A percentile compares a stretch with the other conserved stretches of the same genome.
These are phyloP conservation scores for Euplexia lucipara DNA, from an alignment of 2,888 invertebrate genomes.

Conservation along the genomic window DNA sequence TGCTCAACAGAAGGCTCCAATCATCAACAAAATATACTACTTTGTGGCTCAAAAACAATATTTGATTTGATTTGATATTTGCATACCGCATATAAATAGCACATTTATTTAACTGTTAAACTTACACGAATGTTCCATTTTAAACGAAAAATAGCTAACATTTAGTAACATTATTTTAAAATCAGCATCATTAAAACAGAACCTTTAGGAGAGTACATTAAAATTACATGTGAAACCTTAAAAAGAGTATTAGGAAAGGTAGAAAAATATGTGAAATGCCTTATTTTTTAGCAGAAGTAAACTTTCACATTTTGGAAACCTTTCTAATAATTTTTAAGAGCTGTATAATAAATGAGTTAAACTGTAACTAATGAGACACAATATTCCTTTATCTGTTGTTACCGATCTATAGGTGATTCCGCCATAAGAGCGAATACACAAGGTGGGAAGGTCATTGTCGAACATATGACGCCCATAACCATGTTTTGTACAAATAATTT, in stretches of 20 bases:
- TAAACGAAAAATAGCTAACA: background rate
- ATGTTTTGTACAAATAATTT: too few relatives aligned
- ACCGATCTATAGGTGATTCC: too few relatives aligned
- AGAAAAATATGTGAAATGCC: background rate
- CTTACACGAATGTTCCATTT: conserved; percentile 1
- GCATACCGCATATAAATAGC: too few relatives aligned
- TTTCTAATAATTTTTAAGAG: too few relatives aligned
- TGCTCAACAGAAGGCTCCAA: too few relatives aligned
- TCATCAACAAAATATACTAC: too few relatives aligned
- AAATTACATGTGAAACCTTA: conserved; percentile 4
- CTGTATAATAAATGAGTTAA: background rate
- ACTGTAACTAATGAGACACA: background rate
- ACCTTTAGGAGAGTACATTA: background rate
- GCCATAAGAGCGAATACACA: too few relatives aligned
- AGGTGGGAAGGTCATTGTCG: too few relatives aligned
- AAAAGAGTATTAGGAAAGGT: conserved; percentile 1
- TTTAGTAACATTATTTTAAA: conserved; percentile 16
- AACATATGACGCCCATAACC: too few relatives aligned
- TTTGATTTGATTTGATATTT: too few relatives aligned
- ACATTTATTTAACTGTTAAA: background rate
- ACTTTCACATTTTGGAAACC: background rate
- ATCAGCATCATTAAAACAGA: conserved; percentile 9
- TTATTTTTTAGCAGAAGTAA: background rate
- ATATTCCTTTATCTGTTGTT: too few relatives aligned
- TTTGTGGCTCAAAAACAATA: too few relatives aligned